Percentiles rank a stretch among this genome's conserved stretches.
Evolutionary conservation across 2,797 vertebrate genomes (phyloP).

Genomic region (Spinus olivaceus): DNA sequence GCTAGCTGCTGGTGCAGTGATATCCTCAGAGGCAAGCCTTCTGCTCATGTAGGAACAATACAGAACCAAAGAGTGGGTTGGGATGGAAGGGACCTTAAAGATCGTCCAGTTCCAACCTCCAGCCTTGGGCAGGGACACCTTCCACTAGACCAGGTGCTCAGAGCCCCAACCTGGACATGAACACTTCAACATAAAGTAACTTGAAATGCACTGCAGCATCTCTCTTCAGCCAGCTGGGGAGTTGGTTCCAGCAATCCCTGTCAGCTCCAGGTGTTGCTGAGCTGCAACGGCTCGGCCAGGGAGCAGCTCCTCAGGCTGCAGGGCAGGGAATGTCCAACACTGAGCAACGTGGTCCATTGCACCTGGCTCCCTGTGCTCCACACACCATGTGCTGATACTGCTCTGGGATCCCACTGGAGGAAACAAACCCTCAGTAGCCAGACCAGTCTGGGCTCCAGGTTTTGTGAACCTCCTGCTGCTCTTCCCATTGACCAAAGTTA

Average conservation of each 20-base stretch:
- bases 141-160: neutral
- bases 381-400: fast-evolving
- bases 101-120: neutral
- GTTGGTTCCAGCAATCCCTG: neutral
- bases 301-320: neutral
- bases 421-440: neutral
- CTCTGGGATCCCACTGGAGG: neutral
- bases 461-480: neutral
- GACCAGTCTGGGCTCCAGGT: neutral
- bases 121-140: neutral
- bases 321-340: fast-evolving
- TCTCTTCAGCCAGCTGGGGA: neutral
- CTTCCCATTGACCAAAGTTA: neutral
- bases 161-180: neutral
- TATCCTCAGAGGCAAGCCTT: neutral
- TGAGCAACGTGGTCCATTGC: neutral
- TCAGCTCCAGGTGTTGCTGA: fast-evolving
- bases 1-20: neutral
- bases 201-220: neutral
- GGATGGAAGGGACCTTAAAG: neutral
- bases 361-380: neutral
- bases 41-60: neutral
- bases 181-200: neutral
- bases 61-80: neutral
- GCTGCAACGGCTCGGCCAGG: fast-evolving